Percentiles rank a stretch among this genome's conserved stretches.
These are phyloP conservation scores for Lontra canadensis DNA, from an alignment of 2,113 vertebrate species.

Conservation along the genomic window DNA sequence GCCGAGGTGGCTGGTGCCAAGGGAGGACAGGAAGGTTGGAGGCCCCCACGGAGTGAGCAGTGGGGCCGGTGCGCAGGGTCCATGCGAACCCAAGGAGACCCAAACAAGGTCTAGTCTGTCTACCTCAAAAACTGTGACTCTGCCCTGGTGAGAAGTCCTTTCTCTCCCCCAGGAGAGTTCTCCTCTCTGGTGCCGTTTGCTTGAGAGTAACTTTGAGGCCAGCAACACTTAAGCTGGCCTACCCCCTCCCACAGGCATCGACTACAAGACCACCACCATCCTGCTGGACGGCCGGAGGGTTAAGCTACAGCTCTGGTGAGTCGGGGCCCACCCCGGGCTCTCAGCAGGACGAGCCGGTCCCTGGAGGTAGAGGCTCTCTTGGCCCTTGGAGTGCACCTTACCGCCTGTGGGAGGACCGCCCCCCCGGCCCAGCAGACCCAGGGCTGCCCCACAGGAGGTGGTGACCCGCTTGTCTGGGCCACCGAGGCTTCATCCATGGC, in stretches of 20 bases:
- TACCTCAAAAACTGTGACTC: accelerated
- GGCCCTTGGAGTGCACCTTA: neutral
- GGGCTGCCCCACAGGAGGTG: neutral
- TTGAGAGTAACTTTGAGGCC: neutral
- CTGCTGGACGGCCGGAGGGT: conserved; percentile 90
- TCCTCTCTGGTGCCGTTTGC: accelerated
- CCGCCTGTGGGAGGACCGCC: neutral
- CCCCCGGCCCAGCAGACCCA: neutral
- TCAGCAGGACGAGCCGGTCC: too few species aligned
- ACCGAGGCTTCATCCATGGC: neutral
- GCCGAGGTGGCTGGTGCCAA: neutral
- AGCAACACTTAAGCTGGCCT: neutral
- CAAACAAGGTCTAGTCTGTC: neutral
- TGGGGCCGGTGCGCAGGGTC: accelerated
- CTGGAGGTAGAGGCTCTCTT: too few species aligned
- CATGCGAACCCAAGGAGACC: accelerated
- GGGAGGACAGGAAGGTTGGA: too few species aligned
- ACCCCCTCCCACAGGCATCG: conserved; percentile 85
- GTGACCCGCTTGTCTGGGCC: too few species aligned
- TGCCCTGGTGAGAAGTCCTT: neutral
- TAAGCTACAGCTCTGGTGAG: conserved; percentile 93
- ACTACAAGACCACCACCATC: conserved; percentile 92
- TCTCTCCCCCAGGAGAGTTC: neutral
- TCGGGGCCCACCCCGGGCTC: neutral
- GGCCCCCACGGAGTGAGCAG: neutral